phyloP scores from a whole-genome alignment of 2,888 invertebrate species.

The Watsonalla cultraria region DNA sequence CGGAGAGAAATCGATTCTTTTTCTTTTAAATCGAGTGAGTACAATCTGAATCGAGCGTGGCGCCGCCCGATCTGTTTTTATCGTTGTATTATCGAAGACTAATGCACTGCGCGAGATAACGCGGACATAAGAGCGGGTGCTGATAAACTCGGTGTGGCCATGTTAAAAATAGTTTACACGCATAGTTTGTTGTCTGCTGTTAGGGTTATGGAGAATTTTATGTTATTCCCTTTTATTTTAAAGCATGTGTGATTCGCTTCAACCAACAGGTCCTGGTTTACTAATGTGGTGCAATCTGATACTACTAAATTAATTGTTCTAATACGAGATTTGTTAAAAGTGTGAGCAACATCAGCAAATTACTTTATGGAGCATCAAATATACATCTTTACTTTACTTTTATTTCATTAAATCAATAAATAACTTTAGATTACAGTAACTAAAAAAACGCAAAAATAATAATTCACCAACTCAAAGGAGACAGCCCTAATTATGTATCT shows the following conservation, averaged over 20 bases:
- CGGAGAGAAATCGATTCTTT: conserved; percentile 64
- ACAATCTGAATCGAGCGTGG: conserved; percentile 72
- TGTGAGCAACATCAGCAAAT: no score
- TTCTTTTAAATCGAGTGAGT: conserved; percentile 65
- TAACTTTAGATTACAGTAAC: no score
- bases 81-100: conserved; percentile 74
- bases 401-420: no score
- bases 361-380: no score
- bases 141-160: conserved; percentile 75
- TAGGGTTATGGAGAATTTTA: conserved; percentile 36
- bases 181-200: conserved; percentile 61
- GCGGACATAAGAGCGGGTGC: conserved; percentile 71
- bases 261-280: no score
- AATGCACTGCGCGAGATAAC: conserved; percentile 74
- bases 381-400: no score
- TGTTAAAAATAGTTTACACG: conserved; percentile 77
- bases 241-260: not conserved
- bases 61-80: conserved; percentile 74
- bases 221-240: conserved; percentile 5
- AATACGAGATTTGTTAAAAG: no score
- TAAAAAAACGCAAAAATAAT: no score
- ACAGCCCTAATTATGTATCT: conserved; percentile 45
- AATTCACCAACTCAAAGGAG: conserved; percentile 13
- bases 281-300: no score
- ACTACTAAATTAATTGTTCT: no score